Evolutionary conservation across 2,113 vertebrate species (phyloP).

Genomic region (Limnothrissa miodon): DNA sequence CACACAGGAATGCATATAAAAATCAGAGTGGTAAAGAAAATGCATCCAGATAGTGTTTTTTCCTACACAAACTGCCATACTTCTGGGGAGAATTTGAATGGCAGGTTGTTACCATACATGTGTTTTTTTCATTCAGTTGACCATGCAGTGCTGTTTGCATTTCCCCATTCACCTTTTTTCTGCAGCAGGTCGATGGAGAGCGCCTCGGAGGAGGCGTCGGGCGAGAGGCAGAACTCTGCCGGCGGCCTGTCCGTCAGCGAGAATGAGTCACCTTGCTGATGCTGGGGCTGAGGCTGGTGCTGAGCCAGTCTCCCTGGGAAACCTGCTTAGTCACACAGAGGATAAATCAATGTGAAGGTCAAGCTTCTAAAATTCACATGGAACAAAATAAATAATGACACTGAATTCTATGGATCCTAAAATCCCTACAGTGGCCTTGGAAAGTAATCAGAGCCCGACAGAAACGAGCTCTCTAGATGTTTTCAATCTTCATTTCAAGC

Average conservation of each 20-base stretch:
- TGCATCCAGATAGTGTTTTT: background rate
- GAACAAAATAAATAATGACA: background rate
- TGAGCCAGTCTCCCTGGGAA: constrained; percentile 58
- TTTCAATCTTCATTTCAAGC: background rate
- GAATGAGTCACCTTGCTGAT: constrained; percentile 72
- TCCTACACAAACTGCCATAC: background rate
- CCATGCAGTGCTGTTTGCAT: background rate
- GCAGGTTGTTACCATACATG: background rate
- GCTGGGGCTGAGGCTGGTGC: constrained; percentile 32
- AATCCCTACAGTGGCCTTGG: background rate
- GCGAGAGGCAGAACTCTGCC: constrained; percentile 85
- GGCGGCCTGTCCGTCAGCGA: constrained; percentile 84
- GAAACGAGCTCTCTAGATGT: background rate
- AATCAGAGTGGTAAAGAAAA: too few relatives aligned
- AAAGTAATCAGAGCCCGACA: too few relatives aligned
- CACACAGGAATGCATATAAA: background rate
- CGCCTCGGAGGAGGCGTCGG: constrained; percentile 81
- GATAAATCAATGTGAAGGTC: constrained; percentile 2
- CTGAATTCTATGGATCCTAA: background rate
- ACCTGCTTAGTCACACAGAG: constrained; percentile 50
- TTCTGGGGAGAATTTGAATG: background rate
- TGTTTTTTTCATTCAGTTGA: background rate
- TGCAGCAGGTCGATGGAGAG: constrained; percentile 88
- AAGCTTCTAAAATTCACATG: background rate
- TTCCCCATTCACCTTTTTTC: constrained; percentile 79